These are phyloP conservation scores for Mya arenaria DNA, from an alignment of 1,140 invertebrate species.

Conservation along the genomic window DNA sequence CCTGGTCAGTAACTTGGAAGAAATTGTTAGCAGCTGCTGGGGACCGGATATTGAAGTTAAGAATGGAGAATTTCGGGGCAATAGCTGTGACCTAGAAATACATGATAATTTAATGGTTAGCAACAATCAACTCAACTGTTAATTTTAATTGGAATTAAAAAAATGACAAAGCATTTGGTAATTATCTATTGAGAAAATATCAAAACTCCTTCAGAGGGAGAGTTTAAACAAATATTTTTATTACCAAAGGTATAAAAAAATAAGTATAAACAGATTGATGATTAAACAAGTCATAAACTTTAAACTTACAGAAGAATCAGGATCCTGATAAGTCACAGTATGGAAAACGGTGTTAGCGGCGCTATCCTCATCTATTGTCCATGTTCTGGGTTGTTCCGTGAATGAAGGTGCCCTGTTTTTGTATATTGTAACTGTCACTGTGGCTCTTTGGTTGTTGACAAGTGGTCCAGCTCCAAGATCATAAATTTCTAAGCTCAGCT, in stretches of 20 bases:
- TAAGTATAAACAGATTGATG: too few species aligned
- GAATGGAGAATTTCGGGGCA: slow-evolving; percentile 18
- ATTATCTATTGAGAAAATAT: too few species aligned
- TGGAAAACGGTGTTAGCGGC: background rate
- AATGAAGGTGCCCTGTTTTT: slow-evolving; percentile 27
- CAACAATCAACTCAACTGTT: too few species aligned
- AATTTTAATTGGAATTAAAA: too few species aligned
- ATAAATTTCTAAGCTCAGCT: slow-evolving; percentile 30
- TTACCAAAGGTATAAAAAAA: too few species aligned
- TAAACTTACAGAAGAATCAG: background rate
- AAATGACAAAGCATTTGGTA: too few species aligned
- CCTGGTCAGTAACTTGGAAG: background rate
- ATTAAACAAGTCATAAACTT: too few species aligned
- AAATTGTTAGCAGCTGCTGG: slow-evolving; percentile 19
- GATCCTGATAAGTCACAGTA: slow-evolving; percentile 18
- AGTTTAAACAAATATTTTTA: too few species aligned
- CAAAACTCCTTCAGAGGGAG: too few species aligned
- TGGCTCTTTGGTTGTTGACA: background rate
- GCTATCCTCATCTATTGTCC: background rate
- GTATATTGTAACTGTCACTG: slow-evolving; percentile 16
- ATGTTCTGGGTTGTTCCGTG: background rate
- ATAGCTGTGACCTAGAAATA: too few species aligned
- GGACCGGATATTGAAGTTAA: slow-evolving; percentile 8
- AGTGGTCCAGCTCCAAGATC: slow-evolving; percentile 19
- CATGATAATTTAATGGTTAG: too few species aligned